Evolutionary conservation across 2,888 invertebrate genomes (phyloP).

Genomic region (Diabrotica balteata): DNA sequence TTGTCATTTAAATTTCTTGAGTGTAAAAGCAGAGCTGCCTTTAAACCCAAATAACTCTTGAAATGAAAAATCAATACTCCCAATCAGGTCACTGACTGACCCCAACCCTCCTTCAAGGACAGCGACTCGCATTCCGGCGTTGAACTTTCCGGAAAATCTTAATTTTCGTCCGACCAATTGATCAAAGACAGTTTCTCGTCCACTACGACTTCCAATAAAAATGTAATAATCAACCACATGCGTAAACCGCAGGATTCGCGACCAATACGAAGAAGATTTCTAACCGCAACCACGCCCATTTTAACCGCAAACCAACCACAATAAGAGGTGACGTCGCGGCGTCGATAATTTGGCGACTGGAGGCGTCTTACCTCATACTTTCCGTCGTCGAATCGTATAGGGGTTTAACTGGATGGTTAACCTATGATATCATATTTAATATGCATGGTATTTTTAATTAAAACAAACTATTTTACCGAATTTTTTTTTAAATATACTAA

Average conservation of each 20-base stretch:
- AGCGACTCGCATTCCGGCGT: conserved; percentile 2
- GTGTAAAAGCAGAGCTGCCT: background rate
- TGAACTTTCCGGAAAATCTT: conserved; percentile 25
- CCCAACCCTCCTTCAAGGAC: conserved; percentile 26
- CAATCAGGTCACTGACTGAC: conserved; percentile 34
- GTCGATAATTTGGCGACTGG: conserved; percentile 54
- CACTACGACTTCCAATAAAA: conserved; percentile 56
- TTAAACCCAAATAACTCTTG: conserved; percentile 19
- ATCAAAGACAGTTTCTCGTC: conserved; percentile 21
- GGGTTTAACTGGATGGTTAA: too few relatives aligned
- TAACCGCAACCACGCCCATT: conserved; percentile 66
- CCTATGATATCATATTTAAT: too few relatives aligned
- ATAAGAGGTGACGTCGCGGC: conserved; percentile 60
- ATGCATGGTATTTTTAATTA: background rate
- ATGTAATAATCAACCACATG: conserved; percentile 61
- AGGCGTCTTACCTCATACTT: conserved; percentile 50
- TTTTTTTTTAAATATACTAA: too few relatives aligned
- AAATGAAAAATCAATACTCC: conserved; percentile 36
- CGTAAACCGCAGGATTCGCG: conserved; percentile 66
- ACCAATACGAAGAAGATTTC: conserved; percentile 65
- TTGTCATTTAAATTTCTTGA: background rate
- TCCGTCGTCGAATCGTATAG: conserved; percentile 20
- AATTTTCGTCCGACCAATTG: conserved; percentile 32
- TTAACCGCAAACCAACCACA: conserved; percentile 62
- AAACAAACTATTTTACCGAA: too few relatives aligned